Evolutionary conservation across 1,140 invertebrate species (phyloP), one percentile per base, ranked within the genome.

Genomic region (Akabosia matsudoensis): DNA sequence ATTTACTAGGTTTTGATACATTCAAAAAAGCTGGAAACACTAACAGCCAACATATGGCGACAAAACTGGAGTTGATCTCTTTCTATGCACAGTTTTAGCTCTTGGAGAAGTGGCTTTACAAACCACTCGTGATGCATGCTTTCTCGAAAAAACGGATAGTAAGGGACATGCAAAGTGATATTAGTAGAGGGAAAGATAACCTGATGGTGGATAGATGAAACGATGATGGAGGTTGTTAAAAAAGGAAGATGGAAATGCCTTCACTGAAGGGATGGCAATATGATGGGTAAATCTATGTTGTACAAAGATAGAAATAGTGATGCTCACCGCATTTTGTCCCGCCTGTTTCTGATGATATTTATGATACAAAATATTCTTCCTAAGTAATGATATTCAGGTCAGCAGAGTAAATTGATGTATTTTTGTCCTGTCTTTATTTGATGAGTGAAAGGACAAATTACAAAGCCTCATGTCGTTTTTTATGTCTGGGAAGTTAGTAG

Each of bases 1-100:
- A 30, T 30, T 30, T 30, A 67, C 3, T 67, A 30, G 28, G 22
- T 30, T 67, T 67, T 67, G 61, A 67, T 67, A 30, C 61, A 67
- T 67, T 30, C 30, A 7, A 67, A 67, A 67, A 67, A 67, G 61
- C 61, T 30, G 31, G 61, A 67, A 67, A 67, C 73, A 75, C 75
- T 72, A 74, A 76, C 79, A 79, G 74, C 70, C 76, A 77, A 77
- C 78, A 77, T 77, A 79, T 79, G 78, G 78, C 71, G 75, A 73
- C 64, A 78, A 54, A 71, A 52, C 37, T 61, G 54, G 54, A 61
- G 61, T 67, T 30, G 61, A 67, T 67, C 61, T 67, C 61, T 67
- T 67, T 67, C n/a, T n/a, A 13, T 67, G 7, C 61, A n/a, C n/a
- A n/a, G n/a, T n/a, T n/a, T 51, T 51, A n/a, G n/a, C n/a, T n/a